Conservation (phyloP, 2,888 invertebrate species). For the Cremastobaeus sp. region DNA sequence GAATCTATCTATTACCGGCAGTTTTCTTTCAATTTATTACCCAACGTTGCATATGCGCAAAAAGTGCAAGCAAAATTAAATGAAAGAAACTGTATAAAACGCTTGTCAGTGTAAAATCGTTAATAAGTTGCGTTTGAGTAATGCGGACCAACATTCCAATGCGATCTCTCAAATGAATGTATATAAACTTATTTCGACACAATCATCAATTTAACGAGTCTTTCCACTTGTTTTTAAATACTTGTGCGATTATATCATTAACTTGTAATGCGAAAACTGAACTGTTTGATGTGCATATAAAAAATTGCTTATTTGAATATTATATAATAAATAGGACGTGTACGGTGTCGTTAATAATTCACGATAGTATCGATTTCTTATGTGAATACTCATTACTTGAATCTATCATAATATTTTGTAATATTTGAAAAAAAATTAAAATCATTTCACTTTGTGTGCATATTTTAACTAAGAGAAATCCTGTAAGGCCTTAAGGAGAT, state of each 20-base stretch:
- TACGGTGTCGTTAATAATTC: conserved; percentile 7
- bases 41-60: background rate
- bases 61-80: background rate
- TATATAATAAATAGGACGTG: conserved; percentile 2
- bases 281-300: background rate
- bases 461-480: too few relatives aligned
- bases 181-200: conserved; percentile 29
- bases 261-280: conserved; percentile 16
- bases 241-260: conserved; percentile 30
- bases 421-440: too few relatives aligned
- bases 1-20: background rate
- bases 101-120: background rate
- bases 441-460: too few relatives aligned
- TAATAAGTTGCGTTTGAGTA: conserved; percentile 12
- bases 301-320: conserved; percentile 27
- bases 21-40: background rate
- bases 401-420: too few relatives aligned
- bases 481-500: too few relatives aligned
- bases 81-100: conserved; percentile 4
- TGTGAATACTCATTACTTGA: too few relatives aligned
- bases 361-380: conserved; percentile 2
- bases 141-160: conserved; percentile 12
- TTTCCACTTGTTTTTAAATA: conserved; percentile 39
- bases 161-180: conserved; percentile 6
- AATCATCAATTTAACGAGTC: conserved; percentile 22